Evolutionary conservation across 2,113 vertebrate species (phyloP).

Genomic region (Bolborhynchus lineola): DNA sequence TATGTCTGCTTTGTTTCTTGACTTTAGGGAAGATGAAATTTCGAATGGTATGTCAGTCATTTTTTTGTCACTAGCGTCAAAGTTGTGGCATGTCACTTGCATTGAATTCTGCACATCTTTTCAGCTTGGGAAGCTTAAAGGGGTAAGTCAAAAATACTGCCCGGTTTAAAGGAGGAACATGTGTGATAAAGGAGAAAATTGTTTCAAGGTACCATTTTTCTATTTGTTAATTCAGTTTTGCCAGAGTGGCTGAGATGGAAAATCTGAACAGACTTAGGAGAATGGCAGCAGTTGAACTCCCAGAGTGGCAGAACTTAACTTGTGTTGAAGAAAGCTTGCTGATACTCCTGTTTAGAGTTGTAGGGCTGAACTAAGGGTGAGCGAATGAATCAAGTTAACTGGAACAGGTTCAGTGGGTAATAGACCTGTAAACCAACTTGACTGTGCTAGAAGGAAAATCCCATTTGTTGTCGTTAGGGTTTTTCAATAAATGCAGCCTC

Average conservation of each 20-base stretch:
- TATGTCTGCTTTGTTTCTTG: not conserved
- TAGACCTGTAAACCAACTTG: not conserved
- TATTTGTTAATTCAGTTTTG: not conserved
- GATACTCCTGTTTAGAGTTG: not conserved
- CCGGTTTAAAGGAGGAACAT: not conserved
- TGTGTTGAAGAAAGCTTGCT: constrained; percentile 18
- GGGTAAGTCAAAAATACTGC: not conserved
- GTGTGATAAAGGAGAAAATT: not conserved
- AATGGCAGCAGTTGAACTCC: constrained; percentile 27
- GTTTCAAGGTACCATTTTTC: not conserved
- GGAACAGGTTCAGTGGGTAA: not conserved
- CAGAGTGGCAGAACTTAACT: constrained; percentile 40
- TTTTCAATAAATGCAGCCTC: not conserved
- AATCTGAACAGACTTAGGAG: constrained; percentile 27
- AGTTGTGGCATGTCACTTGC: not conserved
- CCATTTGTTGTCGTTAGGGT: not conserved
- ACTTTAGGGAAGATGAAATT: not conserved
- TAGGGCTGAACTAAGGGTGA: not conserved
- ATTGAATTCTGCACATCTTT: not conserved
- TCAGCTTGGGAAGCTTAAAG: not conserved
- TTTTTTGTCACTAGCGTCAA: not conserved
- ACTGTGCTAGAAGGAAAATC: not conserved
- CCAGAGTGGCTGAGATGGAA: not conserved
- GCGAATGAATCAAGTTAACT: not conserved
- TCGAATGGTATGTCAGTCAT: not conserved